Base-by-base conservation (phyloP, 1,140 invertebrate genomes). In the Myzus persicae region DNA sequence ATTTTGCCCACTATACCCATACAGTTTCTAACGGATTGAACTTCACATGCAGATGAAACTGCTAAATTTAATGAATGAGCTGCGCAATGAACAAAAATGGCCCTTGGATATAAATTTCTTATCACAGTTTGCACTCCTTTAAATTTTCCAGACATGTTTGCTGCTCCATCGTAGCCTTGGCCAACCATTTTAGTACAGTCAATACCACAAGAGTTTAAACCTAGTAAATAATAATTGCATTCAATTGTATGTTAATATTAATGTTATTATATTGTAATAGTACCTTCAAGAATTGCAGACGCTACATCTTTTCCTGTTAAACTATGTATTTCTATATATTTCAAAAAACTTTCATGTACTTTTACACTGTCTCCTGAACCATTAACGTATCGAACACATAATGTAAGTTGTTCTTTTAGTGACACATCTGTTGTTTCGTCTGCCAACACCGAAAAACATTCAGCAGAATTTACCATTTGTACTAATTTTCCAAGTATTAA, bases 41-140 rank as follows among this genome's bases (percentile, higher is more conserved):
- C 5, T n/a, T 88, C 85, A 48, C 85, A 88, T 4, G 85, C 2
- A 2, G 31, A 46, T n/a, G 44, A 88, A 22, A 93, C 91, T 44
- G 44, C 76, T 18, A 93, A 48, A 93, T 93, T 93, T 22, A 93
- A 46, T 22, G 44, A 44, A 22, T 93, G 84, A 7, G 91, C 76
- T 7, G 93, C 82, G 54, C 84, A 94, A 88, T 94, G 91, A 51
- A 94, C 82, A 87, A 42, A 94, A 36, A 94, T 42, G n/a, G 93
- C 93, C 7, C 24, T 93, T 9, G 85, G 81, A 26, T 94, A 88
- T 36, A 67, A 0, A 38, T 93, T 42, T 88, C 44, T 14, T 44
- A 94, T 93, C 20, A 40, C 1, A 81, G 76, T 40, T 42, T 88
- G 91, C 5, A 93, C 93, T 59, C 93, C 85, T 46, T 59, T 93